These are phyloP conservation scores for Varanus komodoensis DNA, from an alignment of 2,113 vertebrate species.

Conservation along the genomic window DNA sequence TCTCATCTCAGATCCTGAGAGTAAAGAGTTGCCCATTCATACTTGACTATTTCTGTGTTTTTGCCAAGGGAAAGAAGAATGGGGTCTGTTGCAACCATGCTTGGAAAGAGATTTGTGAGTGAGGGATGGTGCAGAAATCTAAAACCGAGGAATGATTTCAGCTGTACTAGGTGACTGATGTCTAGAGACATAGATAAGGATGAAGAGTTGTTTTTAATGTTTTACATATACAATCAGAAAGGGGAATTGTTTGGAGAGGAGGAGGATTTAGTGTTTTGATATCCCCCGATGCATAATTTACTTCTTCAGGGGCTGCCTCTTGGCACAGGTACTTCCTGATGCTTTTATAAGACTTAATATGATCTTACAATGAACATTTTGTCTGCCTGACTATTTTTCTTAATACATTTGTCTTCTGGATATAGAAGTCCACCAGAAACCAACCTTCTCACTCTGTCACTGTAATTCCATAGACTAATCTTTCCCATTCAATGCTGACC, in stretches of 20 bases:
- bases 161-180: neutral
- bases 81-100: neutral
- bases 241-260: neutral
- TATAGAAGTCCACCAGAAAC: neutral
- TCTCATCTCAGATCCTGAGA: no score
- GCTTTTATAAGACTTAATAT: neutral
- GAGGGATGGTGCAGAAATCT: neutral
- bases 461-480: neutral
- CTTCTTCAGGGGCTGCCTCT: neutral
- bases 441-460: neutral
- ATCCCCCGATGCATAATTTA: no score
- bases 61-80: neutral
- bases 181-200: neutral
- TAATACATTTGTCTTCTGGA: fast-evolving
- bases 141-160: neutral
- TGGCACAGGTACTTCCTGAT: neutral
- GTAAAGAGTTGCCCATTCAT: neutral
- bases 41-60: neutral
- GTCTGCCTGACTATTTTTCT: neutral
- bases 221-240: neutral
- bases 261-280: neutral
- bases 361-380: neutral
- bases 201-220: neutral
- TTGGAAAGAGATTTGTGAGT: neutral
- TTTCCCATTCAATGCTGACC: neutral